phyloP scores from a whole-genome alignment of 2,888 invertebrate species.

The Leptinotarsa tumamoca region DNA sequence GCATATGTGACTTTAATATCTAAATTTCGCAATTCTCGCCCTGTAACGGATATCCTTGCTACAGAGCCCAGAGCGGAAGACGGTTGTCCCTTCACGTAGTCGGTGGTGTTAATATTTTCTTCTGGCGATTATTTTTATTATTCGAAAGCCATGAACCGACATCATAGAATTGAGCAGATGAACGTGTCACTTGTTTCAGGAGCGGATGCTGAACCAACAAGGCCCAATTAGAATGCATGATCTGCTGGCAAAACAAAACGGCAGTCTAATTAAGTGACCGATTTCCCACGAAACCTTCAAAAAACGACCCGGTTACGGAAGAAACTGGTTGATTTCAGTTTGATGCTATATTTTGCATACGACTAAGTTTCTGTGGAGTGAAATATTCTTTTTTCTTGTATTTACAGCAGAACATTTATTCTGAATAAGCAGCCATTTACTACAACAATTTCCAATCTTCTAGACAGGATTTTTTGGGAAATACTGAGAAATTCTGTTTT shows the following conservation, averaged over 20 bases:
- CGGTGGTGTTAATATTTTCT: constrained; percentile 38
- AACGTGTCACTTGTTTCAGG: constrained; percentile 53
- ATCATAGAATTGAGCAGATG: constrained; percentile 48
- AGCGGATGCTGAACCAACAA: constrained; percentile 55
- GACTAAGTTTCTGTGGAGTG: too few relatives aligned
- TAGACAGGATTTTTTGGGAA: too few relatives aligned
- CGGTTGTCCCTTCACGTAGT: constrained; percentile 19
- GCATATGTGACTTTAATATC: too few relatives aligned
- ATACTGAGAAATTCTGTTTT: too few relatives aligned
- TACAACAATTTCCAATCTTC: too few relatives aligned
- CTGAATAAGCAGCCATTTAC: too few relatives aligned
- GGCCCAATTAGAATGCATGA: constrained; percentile 59
- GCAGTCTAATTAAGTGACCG: constrained; percentile 41
- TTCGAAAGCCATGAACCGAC: constrained; percentile 36
- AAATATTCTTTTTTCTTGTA: too few relatives aligned
- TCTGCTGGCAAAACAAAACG: constrained; percentile 39
- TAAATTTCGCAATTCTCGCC: constrained; percentile 22
- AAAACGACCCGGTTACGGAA: too few relatives aligned
- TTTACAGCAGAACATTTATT: too few relatives aligned
- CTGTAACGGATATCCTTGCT: constrained; percentile 36
- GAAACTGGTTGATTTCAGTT: too few relatives aligned
- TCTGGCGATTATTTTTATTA: constrained; percentile 41
- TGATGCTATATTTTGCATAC: too few relatives aligned
- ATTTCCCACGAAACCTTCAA: constrained; percentile 43
- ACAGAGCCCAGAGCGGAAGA: constrained; percentile 30